A percentile compares a stretch with the other conserved stretches of the same genome.
Evolutionary conservation across 2,113 vertebrate genomes (phyloP).

Genomic region (Ochotona curzoniae): DNA sequence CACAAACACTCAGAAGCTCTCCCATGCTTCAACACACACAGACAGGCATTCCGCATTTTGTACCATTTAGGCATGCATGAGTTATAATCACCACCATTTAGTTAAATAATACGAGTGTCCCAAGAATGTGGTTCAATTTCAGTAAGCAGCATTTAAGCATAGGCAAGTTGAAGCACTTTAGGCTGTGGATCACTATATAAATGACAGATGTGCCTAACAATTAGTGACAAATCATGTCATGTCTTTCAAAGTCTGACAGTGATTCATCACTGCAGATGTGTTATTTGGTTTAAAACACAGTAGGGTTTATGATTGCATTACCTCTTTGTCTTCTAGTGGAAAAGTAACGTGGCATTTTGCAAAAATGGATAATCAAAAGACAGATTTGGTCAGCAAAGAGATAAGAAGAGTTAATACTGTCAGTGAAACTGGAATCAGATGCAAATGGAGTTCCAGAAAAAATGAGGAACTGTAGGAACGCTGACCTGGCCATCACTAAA

Average conservation of each 20-base stretch:
- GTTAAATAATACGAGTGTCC: constrained; percentile 32
- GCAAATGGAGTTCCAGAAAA: constrained; percentile 39
- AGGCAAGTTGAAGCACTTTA: constrained; percentile 24
- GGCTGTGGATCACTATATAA: not conserved
- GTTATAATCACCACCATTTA: constrained; percentile 43
- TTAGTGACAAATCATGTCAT: constrained; percentile 36
- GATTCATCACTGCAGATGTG: not conserved
- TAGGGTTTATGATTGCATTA: not conserved
- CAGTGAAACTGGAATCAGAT: constrained; percentile 2
- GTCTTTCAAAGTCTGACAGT: constrained; percentile 24
- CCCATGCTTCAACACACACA: not conserved
- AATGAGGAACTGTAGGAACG: not conserved
- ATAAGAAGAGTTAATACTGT: constrained; percentile 32
- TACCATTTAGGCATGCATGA: constrained; percentile 26
- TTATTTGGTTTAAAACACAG: constrained; percentile 36
- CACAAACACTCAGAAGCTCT: not conserved
- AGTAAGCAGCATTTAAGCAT: not conserved
- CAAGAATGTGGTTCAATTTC: constrained; percentile 21
- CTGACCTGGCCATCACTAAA: not conserved
- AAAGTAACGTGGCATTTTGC: not conserved
- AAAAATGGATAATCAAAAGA: constrained; percentile 3
- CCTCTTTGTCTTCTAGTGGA: constrained; percentile 23
- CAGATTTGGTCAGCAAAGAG: constrained; percentile 5
- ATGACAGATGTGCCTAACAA: constrained; percentile 20
- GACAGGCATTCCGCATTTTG: not conserved